Percentiles rank a stretch among this genome's conserved stretches.
Evolutionary conservation across 2,888 invertebrate species (phyloP).

Genomic region (Mythimna ferrago): DNA sequence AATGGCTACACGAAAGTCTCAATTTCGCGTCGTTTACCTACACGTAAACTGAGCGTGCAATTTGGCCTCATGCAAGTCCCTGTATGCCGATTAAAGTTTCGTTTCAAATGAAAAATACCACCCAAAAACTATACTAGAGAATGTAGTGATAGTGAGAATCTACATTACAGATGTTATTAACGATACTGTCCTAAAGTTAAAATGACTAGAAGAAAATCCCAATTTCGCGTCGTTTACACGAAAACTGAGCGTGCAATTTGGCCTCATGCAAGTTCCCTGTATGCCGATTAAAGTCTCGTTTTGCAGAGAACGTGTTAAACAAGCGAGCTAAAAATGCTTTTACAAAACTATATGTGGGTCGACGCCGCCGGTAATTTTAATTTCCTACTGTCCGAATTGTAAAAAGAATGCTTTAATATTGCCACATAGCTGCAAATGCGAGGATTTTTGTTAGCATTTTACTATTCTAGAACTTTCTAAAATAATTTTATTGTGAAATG

Average conservation of each 20-base stretch:
- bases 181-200: not conserved
- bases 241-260: conserved; percentile 37
- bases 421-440: conserved; percentile 21
- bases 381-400: conserved; percentile 41
- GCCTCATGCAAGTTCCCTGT: conserved; percentile 15
- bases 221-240: conserved; percentile 12
- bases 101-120: too few species aligned
- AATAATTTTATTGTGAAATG: not conserved
- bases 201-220: not conserved
- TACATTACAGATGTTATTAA: not conserved
- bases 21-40: too few species aligned
- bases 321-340: conserved; percentile 53
- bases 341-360: conserved; percentile 39
- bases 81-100: too few species aligned
- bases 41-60: too few species aligned
- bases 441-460: not conserved
- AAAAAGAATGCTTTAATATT: conserved; percentile 39
- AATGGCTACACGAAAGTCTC: too few species aligned
- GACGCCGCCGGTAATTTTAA: conserved; percentile 50
- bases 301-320: conserved; percentile 45
- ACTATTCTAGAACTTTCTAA: not conserved
- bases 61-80: too few species aligned
- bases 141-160: too few species aligned
- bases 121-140: too few species aligned
- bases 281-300: conserved; percentile 34